These are phyloP conservation scores for Ctenosaura bakeri DNA, from an alignment of 2,797 vertebrate genomes.

Conservation along the genomic window DNA sequence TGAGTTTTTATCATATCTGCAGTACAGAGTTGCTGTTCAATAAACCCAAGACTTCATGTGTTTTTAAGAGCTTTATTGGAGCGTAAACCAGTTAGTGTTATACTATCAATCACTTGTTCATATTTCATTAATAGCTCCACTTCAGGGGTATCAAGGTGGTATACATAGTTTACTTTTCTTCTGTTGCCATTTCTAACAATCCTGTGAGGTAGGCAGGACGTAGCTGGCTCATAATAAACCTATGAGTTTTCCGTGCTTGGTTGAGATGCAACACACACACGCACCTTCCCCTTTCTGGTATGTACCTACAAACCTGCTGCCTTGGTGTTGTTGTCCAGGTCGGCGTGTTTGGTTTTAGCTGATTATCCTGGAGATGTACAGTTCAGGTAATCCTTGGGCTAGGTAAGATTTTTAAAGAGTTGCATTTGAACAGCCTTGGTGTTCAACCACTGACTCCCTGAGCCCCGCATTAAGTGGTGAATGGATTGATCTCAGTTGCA, in stretches of 20 bases:
- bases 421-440: not conserved
- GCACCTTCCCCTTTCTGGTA: not conserved
- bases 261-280: not conserved
- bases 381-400: not conserved
- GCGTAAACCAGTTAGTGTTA: not conserved
- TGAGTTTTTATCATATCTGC: not conserved
- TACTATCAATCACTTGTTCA: not conserved
- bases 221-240: too few relatives aligned
- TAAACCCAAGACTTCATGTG: not conserved
- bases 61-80: not conserved
- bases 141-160: not conserved
- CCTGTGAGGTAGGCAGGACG: not conserved
- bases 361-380: not conserved
- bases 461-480: not conserved
- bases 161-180: too few relatives aligned
- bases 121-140: not conserved
- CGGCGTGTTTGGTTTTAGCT: not conserved
- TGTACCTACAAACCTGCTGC: not conserved
- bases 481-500: not conserved
- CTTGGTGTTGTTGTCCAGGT: not conserved
- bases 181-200: not conserved
- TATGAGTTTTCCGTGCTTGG: not conserved
- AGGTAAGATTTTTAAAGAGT: not conserved
- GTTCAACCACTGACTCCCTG: too few relatives aligned
- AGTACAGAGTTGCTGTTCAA: not conserved